Evolutionary conservation across 1,140 invertebrate species (phyloP).

Genomic region (Drosophila sp.): DNA sequence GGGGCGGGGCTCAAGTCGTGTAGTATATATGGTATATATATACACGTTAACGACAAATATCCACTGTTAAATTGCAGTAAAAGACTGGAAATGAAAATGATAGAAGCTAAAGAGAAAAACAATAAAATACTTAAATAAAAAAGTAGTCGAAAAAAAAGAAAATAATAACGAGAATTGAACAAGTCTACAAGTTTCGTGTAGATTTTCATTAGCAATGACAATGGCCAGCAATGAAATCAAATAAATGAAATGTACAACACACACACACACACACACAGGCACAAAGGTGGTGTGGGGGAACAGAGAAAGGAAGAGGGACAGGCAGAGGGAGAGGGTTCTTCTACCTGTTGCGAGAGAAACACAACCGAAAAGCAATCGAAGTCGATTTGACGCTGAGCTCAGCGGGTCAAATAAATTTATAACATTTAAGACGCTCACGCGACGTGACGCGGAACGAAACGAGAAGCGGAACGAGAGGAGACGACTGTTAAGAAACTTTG

Average conservation of each 20-base stretch:
- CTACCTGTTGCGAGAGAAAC: slow-evolving; percentile 63
- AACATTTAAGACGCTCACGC: slow-evolving; percentile 77
- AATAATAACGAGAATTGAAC: background rate
- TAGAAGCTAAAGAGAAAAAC: background rate
- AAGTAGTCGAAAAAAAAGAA: background rate
- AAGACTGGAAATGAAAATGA: slow-evolving; percentile 15
- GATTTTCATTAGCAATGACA: slow-evolving; percentile 73
- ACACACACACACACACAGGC: slow-evolving; percentile 7
- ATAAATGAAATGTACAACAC: slow-evolving; percentile 48
- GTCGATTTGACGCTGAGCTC: slow-evolving; percentile 62
- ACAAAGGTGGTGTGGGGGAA: too few relatives aligned
- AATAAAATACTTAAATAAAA: slow-evolving; percentile 13
- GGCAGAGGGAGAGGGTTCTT: background rate
- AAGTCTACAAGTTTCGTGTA: slow-evolving; percentile 70
- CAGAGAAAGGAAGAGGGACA: too few relatives aligned
- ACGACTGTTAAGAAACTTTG: slow-evolving; percentile 34
- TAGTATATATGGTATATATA: slow-evolving; percentile 28
- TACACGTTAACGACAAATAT: slow-evolving; percentile 65
- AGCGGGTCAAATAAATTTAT: slow-evolving; percentile 73
- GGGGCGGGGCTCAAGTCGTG: slow-evolving; percentile 6
- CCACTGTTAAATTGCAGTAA: slow-evolving; percentile 63
- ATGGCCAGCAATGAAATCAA: slow-evolving; percentile 54
- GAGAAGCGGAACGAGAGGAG: too few relatives aligned
- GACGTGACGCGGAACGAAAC: slow-evolving; percentile 35
- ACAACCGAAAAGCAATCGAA: slow-evolving; percentile 67